Conservation (phyloP, 1,140 invertebrate genomes). For the Riptortus pedestris region DNA sequence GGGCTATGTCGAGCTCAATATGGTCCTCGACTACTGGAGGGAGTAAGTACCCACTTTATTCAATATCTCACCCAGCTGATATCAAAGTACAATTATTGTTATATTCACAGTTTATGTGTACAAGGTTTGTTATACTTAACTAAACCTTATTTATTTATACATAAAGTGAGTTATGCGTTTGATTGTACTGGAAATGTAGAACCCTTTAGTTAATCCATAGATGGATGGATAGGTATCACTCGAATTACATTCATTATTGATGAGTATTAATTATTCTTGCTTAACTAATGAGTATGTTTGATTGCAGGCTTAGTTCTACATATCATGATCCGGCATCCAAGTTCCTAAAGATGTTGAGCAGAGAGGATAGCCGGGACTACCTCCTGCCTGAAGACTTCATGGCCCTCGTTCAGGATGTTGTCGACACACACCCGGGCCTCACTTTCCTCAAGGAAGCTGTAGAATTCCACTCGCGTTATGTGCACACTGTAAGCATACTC, state of each 20-base stretch:
- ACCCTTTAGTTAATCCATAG: too few species aligned
- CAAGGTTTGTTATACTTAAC: neutral
- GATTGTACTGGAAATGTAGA: too few species aligned
- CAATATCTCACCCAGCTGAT: neutral
- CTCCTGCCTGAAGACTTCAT: conserved; percentile 80
- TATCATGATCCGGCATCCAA: conserved; percentile 82
- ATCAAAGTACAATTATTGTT: conserved; percentile 1
- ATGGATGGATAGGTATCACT: too few species aligned
- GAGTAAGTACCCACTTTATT: conserved; percentile 51
- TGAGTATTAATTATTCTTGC: too few species aligned
- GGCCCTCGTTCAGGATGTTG: conserved; percentile 89
- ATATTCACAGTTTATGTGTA: neutral
- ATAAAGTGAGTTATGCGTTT: too few species aligned
- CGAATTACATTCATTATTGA: too few species aligned
- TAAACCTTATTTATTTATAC: neutral
- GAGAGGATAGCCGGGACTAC: conserved; percentile 42
- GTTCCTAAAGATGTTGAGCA: conserved; percentile 76
- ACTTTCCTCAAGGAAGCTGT: conserved; percentile 93
- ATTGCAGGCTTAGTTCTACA: conserved; percentile 38
- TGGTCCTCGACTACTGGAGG: conserved; percentile 83
- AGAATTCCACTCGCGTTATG: conserved; percentile 97
- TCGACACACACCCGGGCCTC: conserved; percentile 97
- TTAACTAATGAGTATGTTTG: too few species aligned
- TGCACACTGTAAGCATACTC: conserved; percentile 79
- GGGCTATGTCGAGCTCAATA: conserved; percentile 61